phyloP scores from a whole-genome alignment of 2,113 vertebrate species.

The Chlamydotis undulata region DNA sequence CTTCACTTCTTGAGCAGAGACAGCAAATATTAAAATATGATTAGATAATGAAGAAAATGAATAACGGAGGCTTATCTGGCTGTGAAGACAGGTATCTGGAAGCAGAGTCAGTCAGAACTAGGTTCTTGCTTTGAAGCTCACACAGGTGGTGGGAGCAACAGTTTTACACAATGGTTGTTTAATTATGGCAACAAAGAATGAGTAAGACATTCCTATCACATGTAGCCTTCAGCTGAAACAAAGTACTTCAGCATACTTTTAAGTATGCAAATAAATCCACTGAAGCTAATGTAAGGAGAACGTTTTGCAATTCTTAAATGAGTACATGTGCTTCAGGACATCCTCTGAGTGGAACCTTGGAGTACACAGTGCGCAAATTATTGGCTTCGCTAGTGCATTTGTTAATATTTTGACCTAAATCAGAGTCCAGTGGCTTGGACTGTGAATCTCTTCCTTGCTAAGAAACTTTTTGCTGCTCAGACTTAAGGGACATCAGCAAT shows the following conservation, averaged over 20 bases:
- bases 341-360: background rate
- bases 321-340: background rate
- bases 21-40: background rate
- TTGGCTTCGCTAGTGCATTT: fast-evolving
- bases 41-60: background rate
- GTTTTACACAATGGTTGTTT: background rate
- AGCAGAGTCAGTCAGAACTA: background rate
- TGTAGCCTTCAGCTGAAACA: background rate
- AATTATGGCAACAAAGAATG: background rate
- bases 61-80: background rate
- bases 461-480: background rate
- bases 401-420: background rate
- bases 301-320: background rate
- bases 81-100: background rate
- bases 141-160: background rate
- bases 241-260: background rate
- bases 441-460: background rate
- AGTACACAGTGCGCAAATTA: background rate
- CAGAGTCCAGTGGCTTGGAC: background rate
- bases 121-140: background rate
- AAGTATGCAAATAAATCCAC: background rate
- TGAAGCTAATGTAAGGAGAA: background rate
- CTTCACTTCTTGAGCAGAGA: background rate
- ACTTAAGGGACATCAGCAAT: background rate
- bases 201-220: background rate